Evolutionary conservation across 2,888 invertebrate species (phyloP), one percentile per base, ranked within the genome.

Genomic region (Pammene aurita): DNA sequence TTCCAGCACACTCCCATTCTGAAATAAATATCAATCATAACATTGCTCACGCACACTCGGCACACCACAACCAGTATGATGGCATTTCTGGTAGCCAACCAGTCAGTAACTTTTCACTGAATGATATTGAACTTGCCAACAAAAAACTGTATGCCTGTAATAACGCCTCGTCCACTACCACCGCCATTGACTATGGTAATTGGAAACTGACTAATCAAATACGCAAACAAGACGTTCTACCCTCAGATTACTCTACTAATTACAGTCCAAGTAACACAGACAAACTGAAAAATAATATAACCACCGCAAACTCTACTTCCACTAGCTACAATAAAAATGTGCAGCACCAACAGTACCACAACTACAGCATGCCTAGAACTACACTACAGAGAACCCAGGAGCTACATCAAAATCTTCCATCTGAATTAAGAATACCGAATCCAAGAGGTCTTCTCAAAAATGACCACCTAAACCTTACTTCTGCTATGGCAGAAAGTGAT

Each of bases 351-450:
- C 87, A 88, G 69, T 90, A 86, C 71, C 85, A 82, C 71, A 82
- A 85, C 67, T 90, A 85, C 70, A 85, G 81, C 74, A 77, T 84
- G 4, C 81, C 88, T 1, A 83, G 89, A 71, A 76, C 84, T 7
- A 85, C 71, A 70, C 71, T 84, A 18, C 88, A 85, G 66, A 81
- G 89, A 74, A 65, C 83, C 48, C 89, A 87, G 75, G 90, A 90
- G 6, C 48, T 86, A 46, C 89, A 87, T 74, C 90, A 88, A 72
- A 89, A 80, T 73, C 77, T 86, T 14, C 79, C 88, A 16, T 80
- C 89, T 5, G 92, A 90, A 75, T 75, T 92, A 67, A 81, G 90
- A 70, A 91, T 92, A 77, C 92, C 92, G 2, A 92, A 92, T 73
- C 92, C 90, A 14, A 82, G 91, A 62, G 83, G 86, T 11, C 80